Evolutionary conservation across 2,797 vertebrate genomes (phyloP).

Genomic region (Fringilla coelebs): DNA sequence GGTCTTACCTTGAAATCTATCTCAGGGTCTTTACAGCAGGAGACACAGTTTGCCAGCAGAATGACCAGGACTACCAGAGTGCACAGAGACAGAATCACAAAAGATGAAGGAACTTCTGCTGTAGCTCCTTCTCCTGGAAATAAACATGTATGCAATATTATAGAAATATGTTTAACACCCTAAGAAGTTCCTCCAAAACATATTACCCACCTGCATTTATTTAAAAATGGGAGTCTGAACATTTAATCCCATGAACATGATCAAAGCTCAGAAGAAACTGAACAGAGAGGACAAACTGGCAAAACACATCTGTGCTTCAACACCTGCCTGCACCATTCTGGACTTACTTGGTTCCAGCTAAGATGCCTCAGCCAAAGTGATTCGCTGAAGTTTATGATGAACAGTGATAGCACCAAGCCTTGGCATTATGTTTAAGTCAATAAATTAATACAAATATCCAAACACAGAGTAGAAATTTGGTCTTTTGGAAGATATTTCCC

Average conservation of each 20-base stretch:
- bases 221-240: background rate
- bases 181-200: background rate
- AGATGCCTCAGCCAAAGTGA: background rate
- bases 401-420: background rate
- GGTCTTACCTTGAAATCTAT: slow-evolving; percentile 95
- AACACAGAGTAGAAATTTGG: background rate
- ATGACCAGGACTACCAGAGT: slow-evolving; percentile 82
- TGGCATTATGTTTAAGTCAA: background rate
- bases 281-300: background rate
- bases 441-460: background rate
- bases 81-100: slow-evolving; percentile 82
- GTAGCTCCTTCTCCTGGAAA: slow-evolving; percentile 75
- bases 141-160: background rate
- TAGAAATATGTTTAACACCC: background rate
- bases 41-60: slow-evolving; percentile 87
- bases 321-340: background rate
- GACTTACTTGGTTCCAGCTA: background rate
- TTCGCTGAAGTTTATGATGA: background rate
- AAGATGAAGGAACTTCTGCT: slow-evolving; percentile 69
- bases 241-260: background rate
- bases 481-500: background rate
- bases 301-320: background rate
- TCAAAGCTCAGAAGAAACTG: background rate
- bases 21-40: slow-evolving; percentile 95
- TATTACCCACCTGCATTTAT: background rate